A percentile compares a stretch with the other conserved stretches of the same genome.
Conservation (phyloP, 2,113 vertebrate genomes). For the Colaptes auratus region DNA sequence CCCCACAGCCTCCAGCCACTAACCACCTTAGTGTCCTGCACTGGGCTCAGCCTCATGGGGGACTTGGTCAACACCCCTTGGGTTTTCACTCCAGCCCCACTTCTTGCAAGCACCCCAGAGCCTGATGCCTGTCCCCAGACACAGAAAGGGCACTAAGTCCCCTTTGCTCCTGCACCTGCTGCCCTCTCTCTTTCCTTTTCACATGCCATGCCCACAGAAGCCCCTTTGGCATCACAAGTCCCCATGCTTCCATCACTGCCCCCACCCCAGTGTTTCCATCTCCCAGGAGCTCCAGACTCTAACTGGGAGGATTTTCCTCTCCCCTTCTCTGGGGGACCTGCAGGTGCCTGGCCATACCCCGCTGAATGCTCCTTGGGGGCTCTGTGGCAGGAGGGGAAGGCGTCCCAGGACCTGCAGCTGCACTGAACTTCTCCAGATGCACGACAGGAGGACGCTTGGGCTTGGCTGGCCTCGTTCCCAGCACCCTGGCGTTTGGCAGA, state of each 20-base stretch:
- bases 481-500: slow-evolving; percentile 46
- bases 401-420: not conserved
- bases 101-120: not conserved
- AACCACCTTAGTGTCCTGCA: not conserved
- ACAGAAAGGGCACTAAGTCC: not conserved
- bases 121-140: not conserved
- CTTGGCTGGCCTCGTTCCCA: slow-evolving; percentile 73
- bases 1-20: not conserved
- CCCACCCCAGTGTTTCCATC: not conserved
- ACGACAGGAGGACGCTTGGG: slow-evolving; percentile 78
- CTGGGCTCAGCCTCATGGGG: not conserved
- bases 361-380: not conserved
- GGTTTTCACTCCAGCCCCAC: not conserved
- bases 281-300: not conserved
- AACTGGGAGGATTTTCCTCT: not conserved
- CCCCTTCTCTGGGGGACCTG: not conserved
- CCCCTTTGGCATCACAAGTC: not conserved
- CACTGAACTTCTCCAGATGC: slow-evolving; percentile 70
- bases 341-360: not conserved
- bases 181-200: not conserved
- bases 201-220: not conserved
- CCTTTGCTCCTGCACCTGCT: not conserved
- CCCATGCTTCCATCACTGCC: slow-evolving; percentile 55
- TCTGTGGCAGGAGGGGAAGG: rapidly evolving
- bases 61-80: not conserved